Conservation (phyloP, 2,113 vertebrate species). For the Geococcyx californianus region DNA sequence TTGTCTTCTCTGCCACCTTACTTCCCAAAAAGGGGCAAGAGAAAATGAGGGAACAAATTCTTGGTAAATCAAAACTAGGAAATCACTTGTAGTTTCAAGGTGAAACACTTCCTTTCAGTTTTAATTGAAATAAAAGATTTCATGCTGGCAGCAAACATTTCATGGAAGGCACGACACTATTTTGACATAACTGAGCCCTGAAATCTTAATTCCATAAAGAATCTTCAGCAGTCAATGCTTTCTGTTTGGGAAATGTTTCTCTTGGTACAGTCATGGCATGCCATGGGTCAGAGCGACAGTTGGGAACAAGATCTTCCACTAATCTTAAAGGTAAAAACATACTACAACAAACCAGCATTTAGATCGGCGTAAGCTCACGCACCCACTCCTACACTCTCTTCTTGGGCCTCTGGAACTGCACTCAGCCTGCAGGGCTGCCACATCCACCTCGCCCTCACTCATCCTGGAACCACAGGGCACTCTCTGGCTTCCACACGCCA, state of each 20-base stretch:
- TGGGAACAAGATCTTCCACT: background rate
- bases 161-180: background rate
- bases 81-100: background rate
- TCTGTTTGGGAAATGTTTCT: background rate
- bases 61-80: background rate
- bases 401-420: background rate
- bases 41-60: background rate
- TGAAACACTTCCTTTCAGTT: background rate
- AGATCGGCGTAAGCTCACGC: background rate
- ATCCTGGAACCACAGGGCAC: background rate
- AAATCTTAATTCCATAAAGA: background rate
- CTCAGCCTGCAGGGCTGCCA: background rate
- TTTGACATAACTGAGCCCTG: background rate
- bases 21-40: background rate
- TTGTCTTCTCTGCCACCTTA: background rate
- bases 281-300: background rate
- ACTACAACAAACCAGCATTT: background rate
- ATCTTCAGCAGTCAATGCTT: background rate
- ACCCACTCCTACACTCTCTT: background rate
- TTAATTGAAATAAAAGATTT: background rate
- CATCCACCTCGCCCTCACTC: accelerated
- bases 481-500: accelerated
- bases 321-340: background rate
- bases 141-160: background rate
- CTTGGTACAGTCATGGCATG: background rate